A percentile compares a stretch with the other conserved stretches of the same genome.
Evolutionary conservation across 2,797 vertebrate genomes (phyloP).

Genomic region (Argentina silus): DNA sequence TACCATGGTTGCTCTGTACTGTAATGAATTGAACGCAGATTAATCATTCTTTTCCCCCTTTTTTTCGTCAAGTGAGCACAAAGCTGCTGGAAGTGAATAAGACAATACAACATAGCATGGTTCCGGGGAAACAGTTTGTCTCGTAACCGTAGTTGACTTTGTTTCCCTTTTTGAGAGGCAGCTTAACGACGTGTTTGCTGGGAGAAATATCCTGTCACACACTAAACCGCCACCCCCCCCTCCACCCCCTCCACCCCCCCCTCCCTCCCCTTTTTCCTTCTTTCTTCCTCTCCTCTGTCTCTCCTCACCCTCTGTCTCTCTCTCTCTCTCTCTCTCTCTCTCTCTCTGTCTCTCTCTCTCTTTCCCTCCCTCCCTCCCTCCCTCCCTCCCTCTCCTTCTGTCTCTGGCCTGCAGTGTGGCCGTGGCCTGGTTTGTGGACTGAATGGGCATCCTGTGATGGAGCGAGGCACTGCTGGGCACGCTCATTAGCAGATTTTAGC

Average conservation of each 20-base stretch:
- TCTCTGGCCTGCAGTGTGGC: constrained; percentile 15
- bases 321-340: not conserved
- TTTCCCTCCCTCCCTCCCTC: not conserved
- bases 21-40: too few relatives aligned
- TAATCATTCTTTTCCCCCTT: too few relatives aligned
- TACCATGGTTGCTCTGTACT: not conserved
- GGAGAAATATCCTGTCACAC: constrained; percentile 14
- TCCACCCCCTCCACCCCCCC: constrained; percentile 6
- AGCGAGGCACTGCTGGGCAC: constrained; percentile 29
- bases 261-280: not conserved
- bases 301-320: too few relatives aligned
- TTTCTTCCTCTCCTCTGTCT: too few relatives aligned
- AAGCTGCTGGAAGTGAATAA: not conserved
- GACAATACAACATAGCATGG: too few relatives aligned
- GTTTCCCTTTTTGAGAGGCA: not conserved
- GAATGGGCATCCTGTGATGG: constrained; percentile 30
- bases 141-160: not conserved
- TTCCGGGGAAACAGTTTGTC: too few relatives aligned
- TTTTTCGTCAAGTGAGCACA: not conserved
- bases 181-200: not conserved
- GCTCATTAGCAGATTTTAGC: constrained; percentile 35
- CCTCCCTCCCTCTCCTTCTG: not conserved
- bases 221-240: constrained; percentile 2
- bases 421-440: constrained; percentile 20
- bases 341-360: constrained; percentile 3